Conservation (phyloP, 2,888 invertebrate species). For the Drosophila borealis region DNA sequence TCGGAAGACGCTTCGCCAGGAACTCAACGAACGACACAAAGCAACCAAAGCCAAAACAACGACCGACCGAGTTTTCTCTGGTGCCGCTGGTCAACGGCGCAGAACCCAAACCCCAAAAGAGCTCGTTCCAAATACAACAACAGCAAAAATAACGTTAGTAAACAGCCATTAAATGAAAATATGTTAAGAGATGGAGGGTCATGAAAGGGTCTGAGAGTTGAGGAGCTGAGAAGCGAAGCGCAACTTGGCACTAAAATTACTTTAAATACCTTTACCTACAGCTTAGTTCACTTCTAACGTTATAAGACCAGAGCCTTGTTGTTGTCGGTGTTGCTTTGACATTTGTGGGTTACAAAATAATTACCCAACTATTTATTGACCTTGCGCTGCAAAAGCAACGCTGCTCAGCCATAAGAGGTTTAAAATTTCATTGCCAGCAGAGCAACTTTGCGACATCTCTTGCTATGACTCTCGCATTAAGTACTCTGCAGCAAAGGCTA, state of each 20-base stretch:
- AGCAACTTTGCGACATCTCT: conserved; percentile 1
- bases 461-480: conserved; percentile 4
- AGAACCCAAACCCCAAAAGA: conserved; percentile 59
- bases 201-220: conserved; percentile 11
- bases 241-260: conserved; percentile 56
- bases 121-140: conserved; percentile 29
- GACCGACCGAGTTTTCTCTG: conserved; percentile 45
- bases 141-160: conserved; percentile 42
- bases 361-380: conserved; percentile 64
- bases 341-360: conserved; percentile 75
- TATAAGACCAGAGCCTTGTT: conserved; percentile 41
- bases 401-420: conserved; percentile 22
- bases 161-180: conserved; percentile 68
- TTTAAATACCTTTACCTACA: conserved; percentile 53
- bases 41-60: conserved; percentile 70
- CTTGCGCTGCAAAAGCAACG: conserved; percentile 20
- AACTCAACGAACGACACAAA: conserved; percentile 64
- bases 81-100: conserved; percentile 60
- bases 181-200: conserved; percentile 15
- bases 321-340: conserved; percentile 56
- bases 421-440: neutral
- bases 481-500: neutral
- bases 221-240: conserved; percentile 25
- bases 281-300: conserved; percentile 43
- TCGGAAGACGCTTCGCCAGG: conserved; percentile 21